A percentile compares a stretch with the other conserved stretches of the same genome.
phyloP scores from a whole-genome alignment of 2,888 invertebrate species.

The Caenorhabditis sp. region DNA sequence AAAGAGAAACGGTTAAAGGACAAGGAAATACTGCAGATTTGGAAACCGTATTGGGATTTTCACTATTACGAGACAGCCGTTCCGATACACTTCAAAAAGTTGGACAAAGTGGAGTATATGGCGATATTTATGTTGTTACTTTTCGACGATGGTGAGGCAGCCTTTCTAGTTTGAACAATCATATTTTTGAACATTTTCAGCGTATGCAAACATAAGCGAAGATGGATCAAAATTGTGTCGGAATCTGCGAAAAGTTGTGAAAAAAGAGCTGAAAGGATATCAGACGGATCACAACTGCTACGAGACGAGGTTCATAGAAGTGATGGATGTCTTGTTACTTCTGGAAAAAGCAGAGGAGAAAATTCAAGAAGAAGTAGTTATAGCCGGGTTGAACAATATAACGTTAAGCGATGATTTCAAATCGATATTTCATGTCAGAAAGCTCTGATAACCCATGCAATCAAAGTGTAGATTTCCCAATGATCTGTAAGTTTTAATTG shows the following conservation, averaged over 20 bases:
- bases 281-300: slow-evolving; percentile 30
- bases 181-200: slow-evolving; percentile 11
- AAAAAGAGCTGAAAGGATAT: slow-evolving; percentile 37
- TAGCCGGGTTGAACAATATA: slow-evolving; percentile 40
- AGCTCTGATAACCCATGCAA: slow-evolving; percentile 2
- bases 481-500: slow-evolving; percentile 6
- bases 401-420: slow-evolving; percentile 33
- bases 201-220: slow-evolving; percentile 41
- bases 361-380: slow-evolving; percentile 25
- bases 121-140: slow-evolving; percentile 16
- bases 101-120: slow-evolving; percentile 31
- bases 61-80: slow-evolving; percentile 28
- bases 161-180: not conserved
- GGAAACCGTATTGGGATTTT: slow-evolving; percentile 32
- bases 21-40: slow-evolving; percentile 6
- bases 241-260: slow-evolving; percentile 27
- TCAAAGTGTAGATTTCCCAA: not conserved
- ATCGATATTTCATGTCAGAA: slow-evolving; percentile 19
- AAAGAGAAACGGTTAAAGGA: slow-evolving; percentile 21
- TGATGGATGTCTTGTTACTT: slow-evolving; percentile 23
- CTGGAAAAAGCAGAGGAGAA: slow-evolving; percentile 45
- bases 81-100: slow-evolving; percentile 24
- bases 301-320: slow-evolving; percentile 26
- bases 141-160: slow-evolving; percentile 17
- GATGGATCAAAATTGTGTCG: slow-evolving; percentile 29